Base-by-base conservation (phyloP, 2,797 vertebrate species). In the Sphaeramia orbicularis region DNA sequence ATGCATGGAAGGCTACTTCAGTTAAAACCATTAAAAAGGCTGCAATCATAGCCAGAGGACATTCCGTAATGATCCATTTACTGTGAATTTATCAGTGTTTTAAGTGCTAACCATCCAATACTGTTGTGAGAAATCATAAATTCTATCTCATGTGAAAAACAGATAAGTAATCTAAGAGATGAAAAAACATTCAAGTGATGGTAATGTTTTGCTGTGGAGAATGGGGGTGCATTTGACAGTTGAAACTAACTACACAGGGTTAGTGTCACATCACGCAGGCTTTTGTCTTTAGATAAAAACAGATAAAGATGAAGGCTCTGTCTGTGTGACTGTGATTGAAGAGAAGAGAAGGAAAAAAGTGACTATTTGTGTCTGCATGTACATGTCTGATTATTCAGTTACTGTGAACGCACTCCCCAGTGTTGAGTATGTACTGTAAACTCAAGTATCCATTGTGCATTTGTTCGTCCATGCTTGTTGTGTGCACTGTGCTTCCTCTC, bases 281-380 rank as follows among this genome's bases (percentile, higher is more conserved):
- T 87, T 90, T 90, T 81, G 76, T 89, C 78, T 81, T 56, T 7
- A 84, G 80, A 87, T 89, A 69, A 88, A 80, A 71, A 74, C 41
- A 51, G 7, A 68, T 10, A 47, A 65, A 74, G 58, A 72, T 27
- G 11, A 78, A 77, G 58, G 74, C 64, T 72, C 50, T 80, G 66
- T 85, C 73, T 75, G 14, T 58, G 45, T 51, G 32, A 35, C 32
- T 35, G 7, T 35, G 24, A 65, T 57, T 45, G 60, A 66, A 30
- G 27, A 41, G 37, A 18, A 44, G 24, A 41, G 24, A 40, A 65
- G 59, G 5, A 53, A 19, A 37, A 44, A 10, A 18, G 45, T 18
- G 49, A 41, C 59, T 27, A 27, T 54, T 16, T 21, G 32, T 42
- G 7, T 71, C n/a, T 16, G 36, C 8, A 44, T 43, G 11, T 47